Evolutionary conservation across 2,797 vertebrate genomes (phyloP), one percentile per base, ranked within the genome.

Genomic region (Pampus argenteus): DNA sequence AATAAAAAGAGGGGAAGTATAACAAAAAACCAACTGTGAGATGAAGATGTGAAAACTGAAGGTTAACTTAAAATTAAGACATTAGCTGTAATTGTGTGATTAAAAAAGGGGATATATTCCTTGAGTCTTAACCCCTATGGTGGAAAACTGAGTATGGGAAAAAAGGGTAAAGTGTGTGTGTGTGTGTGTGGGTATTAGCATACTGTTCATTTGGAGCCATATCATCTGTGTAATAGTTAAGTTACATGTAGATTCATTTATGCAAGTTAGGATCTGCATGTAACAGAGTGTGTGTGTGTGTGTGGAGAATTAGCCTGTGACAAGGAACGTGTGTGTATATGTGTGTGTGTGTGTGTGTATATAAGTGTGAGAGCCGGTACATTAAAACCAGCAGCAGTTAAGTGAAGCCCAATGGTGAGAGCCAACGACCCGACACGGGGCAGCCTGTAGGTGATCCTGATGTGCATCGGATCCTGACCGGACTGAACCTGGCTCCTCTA

Each of bases 311-410:
- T 76, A 74, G 34, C 59, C 59, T 45, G 58, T 81, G 76, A 79
- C 13, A 47, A 28, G 47, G 42, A 70, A 49, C 18, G n/a, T 48
- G 11, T 71, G 45, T 76, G 63, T 75, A 17, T 66, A 22, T 61
- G 26, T 70, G 48, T 60, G 63, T 72, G 57, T 74, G 14, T 57
- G 36, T 58, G 50, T 58, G 23, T 68, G 79, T 77, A 44, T 66
- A 4, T 29, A 23, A 25, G 67, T 77, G 81, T 79, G 64, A 66
- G 25, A 71, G 84, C 86, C 20, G 74, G 85, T 76, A 40, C 31
- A 34, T 71, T 66, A 44, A 82, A 76, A 80, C 89, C 89, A 88
- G 85, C 86, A 81, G 81, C 84, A 84, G 77, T 86, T 86, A 81
- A 81, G 83, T 80, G 83, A 84, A 82, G 83, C 86, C 84, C 89